These are phyloP conservation scores for Acutogordius australiensis DNA, from an alignment of 2,888 invertebrate genomes.

Conservation along the genomic window DNA sequence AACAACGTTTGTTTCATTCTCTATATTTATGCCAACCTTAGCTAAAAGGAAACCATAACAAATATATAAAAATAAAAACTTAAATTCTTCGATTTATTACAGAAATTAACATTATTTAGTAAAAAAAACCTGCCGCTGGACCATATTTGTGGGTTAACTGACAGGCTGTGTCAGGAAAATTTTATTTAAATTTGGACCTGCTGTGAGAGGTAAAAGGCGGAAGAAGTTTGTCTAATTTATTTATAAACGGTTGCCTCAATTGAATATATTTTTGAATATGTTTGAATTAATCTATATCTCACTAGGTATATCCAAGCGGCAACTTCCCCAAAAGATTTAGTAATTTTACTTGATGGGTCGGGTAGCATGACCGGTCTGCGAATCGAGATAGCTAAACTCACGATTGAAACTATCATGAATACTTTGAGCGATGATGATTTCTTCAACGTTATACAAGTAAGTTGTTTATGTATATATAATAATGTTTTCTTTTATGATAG, in stretches of 20 bases:
- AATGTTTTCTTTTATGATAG: neutral
- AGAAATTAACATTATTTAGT: too few relatives aligned
- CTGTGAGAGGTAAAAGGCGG: too few relatives aligned
- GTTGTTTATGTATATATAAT: neutral
- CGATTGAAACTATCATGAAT: slow-evolving; percentile 55
- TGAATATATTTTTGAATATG: too few relatives aligned
- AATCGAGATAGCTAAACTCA: slow-evolving; percentile 60
- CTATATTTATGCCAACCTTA: neutral
- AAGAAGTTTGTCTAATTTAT: too few relatives aligned
- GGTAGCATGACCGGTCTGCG: slow-evolving; percentile 82
- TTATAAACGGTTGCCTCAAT: too few relatives aligned
- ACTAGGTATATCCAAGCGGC: slow-evolving; percentile 83
- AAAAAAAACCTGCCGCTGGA: too few relatives aligned
- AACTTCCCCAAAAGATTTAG: slow-evolving; percentile 79
- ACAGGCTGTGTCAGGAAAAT: too few relatives aligned
- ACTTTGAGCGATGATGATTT: slow-evolving; percentile 92
- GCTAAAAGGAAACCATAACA: neutral
- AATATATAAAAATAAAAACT: neutral
- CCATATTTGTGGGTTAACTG: too few relatives aligned
- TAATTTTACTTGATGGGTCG: slow-evolving; percentile 70
- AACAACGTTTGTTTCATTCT: neutral
- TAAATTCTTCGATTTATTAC: too few relatives aligned
- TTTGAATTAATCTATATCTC: too few relatives aligned
- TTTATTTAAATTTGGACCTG: too few relatives aligned
- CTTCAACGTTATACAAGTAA: slow-evolving; percentile 51